Conservation (phyloP, 2,113 vertebrate species). For the Chaetorhynchus papuensis region DNA sequence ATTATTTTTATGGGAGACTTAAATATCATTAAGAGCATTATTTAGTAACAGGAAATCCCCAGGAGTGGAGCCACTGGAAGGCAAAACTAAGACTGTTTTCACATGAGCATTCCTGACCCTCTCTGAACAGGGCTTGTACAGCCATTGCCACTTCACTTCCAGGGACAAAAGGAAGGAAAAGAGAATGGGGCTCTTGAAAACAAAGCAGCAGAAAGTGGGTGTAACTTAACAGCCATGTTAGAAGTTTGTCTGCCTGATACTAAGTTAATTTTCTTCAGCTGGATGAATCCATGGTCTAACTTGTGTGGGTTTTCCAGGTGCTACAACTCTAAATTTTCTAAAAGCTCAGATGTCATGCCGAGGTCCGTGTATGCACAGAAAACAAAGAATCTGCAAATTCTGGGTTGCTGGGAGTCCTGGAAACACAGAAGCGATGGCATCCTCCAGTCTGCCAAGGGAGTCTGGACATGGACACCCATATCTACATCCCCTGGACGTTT, state of each 20-base stretch:
- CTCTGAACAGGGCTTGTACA: background rate
- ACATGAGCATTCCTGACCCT: background rate
- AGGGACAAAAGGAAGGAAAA: background rate
- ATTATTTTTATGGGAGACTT: conserved; percentile 28
- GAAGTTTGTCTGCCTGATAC: background rate
- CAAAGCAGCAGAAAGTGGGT: rapidly evolving
- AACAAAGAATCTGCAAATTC: background rate
- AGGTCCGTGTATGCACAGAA: rapidly evolving
- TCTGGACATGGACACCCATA: background rate
- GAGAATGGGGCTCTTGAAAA: background rate
- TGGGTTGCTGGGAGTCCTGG: background rate
- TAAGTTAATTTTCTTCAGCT: background rate
- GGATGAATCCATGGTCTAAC: background rate
- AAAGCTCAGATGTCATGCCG: background rate
- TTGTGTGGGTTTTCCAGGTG: background rate
- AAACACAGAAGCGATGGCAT: background rate
- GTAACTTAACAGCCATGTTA: background rate
- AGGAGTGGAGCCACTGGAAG: background rate
- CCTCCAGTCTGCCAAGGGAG: background rate
- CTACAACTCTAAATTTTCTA: background rate
- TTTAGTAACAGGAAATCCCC: conserved; percentile 6
- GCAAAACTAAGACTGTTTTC: background rate
- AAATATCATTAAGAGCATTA: conserved; percentile 3
- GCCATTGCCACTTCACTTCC: background rate
- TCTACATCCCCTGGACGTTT: background rate